phyloP scores from a whole-genome alignment of 2,113 vertebrate genomes.

The Pelusios castaneus region DNA sequence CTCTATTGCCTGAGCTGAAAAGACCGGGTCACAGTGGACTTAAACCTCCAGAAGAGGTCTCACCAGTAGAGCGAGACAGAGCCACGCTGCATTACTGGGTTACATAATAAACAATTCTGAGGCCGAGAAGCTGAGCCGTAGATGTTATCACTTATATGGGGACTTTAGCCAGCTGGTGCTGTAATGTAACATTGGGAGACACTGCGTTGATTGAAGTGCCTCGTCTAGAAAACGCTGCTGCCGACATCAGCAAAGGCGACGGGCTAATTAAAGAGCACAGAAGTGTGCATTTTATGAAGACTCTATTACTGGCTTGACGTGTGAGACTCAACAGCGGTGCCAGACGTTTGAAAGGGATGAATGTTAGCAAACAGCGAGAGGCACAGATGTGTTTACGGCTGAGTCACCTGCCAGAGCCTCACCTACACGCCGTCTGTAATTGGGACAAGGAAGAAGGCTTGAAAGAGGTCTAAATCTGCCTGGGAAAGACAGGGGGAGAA shows the following conservation, averaged over 20 bases:
- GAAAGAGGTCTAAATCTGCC: not conserved
- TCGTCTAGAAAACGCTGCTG: not conserved
- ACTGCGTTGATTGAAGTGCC: not conserved
- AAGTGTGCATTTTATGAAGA: not conserved
- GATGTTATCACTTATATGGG: fast-evolving
- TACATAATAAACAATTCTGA: fast-evolving
- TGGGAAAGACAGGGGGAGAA: not conserved
- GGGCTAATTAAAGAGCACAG: not conserved
- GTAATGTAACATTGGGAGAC: not conserved
- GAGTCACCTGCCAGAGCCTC: not conserved
- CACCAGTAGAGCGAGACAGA: fast-evolving
- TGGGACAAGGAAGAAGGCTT: not conserved
- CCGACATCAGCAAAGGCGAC: not conserved
- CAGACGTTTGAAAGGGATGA: not conserved
- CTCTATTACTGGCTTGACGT: not conserved
- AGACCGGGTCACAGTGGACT: not conserved
- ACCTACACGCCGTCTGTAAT: not conserved
- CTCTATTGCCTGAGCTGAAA: not conserved
- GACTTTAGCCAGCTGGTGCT: not conserved
- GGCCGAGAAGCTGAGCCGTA: fast-evolving
- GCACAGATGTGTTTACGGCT: not conserved
- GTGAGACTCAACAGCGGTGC: not conserved
- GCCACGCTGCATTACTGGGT: fast-evolving
- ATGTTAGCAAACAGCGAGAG: not conserved
- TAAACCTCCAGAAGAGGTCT: not conserved